phyloP scores from a whole-genome alignment of 2,113 vertebrate genomes.

The Misgurnus mizolepis region DNA sequence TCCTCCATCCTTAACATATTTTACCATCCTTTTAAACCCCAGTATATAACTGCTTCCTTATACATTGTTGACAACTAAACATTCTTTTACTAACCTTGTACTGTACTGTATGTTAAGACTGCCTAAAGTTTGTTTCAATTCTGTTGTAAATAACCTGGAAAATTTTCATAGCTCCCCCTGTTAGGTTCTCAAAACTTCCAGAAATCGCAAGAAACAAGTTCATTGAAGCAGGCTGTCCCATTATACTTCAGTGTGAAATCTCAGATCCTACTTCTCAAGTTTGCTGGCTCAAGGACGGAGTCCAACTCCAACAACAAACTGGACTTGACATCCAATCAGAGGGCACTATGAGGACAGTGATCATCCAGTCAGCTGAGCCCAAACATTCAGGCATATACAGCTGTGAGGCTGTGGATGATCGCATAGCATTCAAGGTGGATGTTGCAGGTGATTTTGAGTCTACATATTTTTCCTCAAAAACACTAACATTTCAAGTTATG shows the following conservation, averaged over 20 bases:
- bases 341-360: constrained; percentile 66
- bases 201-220: constrained; percentile 70
- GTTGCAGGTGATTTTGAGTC: constrained; percentile 80
- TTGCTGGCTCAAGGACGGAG: constrained; percentile 75
- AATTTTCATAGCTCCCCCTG: constrained; percentile 65
- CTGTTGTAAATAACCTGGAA: background rate
- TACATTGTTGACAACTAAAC: background rate
- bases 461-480: constrained; percentile 59
- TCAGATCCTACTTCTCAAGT: constrained; percentile 69
- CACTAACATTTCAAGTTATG: constrained; percentile 64
- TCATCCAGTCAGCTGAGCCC: constrained; percentile 70
- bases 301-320: constrained; percentile 60
- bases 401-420: constrained; percentile 75
- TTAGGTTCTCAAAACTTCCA: constrained; percentile 69
- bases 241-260: constrained; percentile 73
- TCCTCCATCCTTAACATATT: background rate
- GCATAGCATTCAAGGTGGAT: constrained; percentile 78
- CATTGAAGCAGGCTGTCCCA: constrained; percentile 69
- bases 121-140: constrained; percentile 1
- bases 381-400: constrained; percentile 74
- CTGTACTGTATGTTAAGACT: background rate
- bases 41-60: background rate
- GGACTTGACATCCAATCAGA: constrained; percentile 68
- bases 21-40: background rate
- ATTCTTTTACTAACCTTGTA: background rate